Base-by-base conservation (phyloP, 2,797 vertebrate genomes). In the Coracias cyanogaster region DNA sequence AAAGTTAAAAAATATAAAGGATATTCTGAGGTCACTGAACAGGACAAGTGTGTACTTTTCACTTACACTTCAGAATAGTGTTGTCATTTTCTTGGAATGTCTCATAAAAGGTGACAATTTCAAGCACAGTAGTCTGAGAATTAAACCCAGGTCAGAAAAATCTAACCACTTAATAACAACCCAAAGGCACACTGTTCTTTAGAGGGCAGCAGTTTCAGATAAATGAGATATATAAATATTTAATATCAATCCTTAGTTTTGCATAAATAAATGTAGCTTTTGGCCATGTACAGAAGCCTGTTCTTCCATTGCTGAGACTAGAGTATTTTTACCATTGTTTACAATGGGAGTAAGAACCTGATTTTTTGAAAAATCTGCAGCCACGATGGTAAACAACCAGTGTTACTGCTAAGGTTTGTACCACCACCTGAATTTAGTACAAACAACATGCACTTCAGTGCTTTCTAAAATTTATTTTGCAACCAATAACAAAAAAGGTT, bases 101-200 rank as follows among this genome's bases (percentile, higher is more conserved):
- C 81, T 92, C 43, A 82, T 33, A 49, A 29, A 89, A 89, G 82
- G 74, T 60, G 74, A 89, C 57, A 80, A 73, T 69, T 82, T 92
- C 43, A 86, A 80, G 81, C 52, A 86, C 39, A 86, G 81, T 21
- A 67, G 43, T 26, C 45, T 62, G 52, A 93, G 60, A 89, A 91
- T 64, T 82, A 73, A 92, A 90, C 31, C 12, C 64, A 66, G 73
- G 55, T 82, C 92, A 92, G 52, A 80, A 92, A 95, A 96, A 87
- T 10, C 45, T 81, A 67, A 64, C 31, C 66, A 49, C 55, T 71
- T 94, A 86, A 82, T 29, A 89, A 74, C 20, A 89, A 82, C 16
- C 45, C 45, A 72, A 82, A 67, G 87, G 74, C 35, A 62, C 33
- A 52, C 37, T 84, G 31, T 28, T 83, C 66, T 51, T 74, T 51